A percentile compares a stretch with the other conserved stretches of the same genome.
Evolutionary conservation across 2,888 invertebrate species (phyloP).

Genomic region (Drosophila infuscata): DNA sequence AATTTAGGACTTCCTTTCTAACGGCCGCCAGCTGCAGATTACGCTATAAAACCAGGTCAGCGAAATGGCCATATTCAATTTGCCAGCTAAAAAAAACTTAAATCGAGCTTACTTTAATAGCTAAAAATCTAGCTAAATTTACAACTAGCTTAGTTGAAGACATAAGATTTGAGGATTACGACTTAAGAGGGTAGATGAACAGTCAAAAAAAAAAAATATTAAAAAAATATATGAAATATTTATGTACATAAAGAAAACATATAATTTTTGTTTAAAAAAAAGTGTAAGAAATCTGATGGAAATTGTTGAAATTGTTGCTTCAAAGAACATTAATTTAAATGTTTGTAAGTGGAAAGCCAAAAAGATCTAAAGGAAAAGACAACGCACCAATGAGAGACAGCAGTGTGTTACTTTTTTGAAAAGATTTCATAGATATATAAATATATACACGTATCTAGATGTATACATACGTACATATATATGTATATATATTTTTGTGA

Average conservation of each 20-base stretch:
- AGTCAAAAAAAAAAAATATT: not conserved
- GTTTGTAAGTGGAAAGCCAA: conserved; percentile 38
- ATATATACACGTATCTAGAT: not conserved
- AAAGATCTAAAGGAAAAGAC: conserved; percentile 69
- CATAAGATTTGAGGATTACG: conserved; percentile 9
- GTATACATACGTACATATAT: not conserved
- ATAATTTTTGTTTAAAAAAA: not conserved
- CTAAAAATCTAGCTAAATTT: conserved; percentile 11
- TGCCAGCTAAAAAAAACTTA: conserved; percentile 13
- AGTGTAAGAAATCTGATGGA: conserved; percentile 9
- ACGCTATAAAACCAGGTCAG: conserved; percentile 34
- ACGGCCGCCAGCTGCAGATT: conserved; percentile 24
- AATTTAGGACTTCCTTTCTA: conserved; percentile 45
- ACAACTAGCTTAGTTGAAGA: conserved; percentile 22
- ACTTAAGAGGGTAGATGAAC: not conserved
- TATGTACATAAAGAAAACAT: not conserved
- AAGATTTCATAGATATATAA: conserved; percentile 8
- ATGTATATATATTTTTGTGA: conserved; percentile 6
- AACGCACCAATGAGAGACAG: conserved; percentile 81
- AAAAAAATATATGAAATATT: not conserved
- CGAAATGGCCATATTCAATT: conserved; percentile 24
- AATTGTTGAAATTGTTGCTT: conserved; percentile 28
- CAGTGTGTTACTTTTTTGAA: conserved; percentile 57
- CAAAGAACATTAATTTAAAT: conserved; percentile 30
- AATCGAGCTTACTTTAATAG: conserved; percentile 12